Evolutionary conservation across 2,888 invertebrate genomes (phyloP), one percentile per base, ranked within the genome.

Genomic region (Agrochola lota): DNA sequence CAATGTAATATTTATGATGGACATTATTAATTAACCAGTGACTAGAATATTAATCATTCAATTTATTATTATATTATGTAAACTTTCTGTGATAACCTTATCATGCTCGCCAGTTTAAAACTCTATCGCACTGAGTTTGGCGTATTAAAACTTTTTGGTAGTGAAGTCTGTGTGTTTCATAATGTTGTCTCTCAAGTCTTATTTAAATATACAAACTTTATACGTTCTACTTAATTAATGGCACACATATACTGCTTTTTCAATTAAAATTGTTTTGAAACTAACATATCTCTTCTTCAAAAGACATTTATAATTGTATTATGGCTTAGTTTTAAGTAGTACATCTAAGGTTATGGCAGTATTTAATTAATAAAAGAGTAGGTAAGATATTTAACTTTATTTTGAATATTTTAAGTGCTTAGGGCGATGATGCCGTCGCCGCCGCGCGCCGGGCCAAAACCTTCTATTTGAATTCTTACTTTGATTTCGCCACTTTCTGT

Each of bases 101-200:
- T 63, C 26, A 7, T 79, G 84, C 69, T 26, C 74, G 71, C 78
- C 72, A 82, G 49, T 85, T 40, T 35, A 66, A n/a, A 40, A 62
- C 26, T 66, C n/a, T 59, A 20, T 62, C 8, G 9, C 40, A 62
- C 57, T 60, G 64, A 78, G 69, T 81, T 75, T 75, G 40, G n/a
- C 43, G 26, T 76, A 55, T 69, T 55, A n/a, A 79, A 87, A 89
- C 85, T 77, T 85, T 84, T 80, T 60, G 72, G 60, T 43, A 74
- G 77, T 60, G 55, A 76, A 76, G 59, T 78, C 81, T 78, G 79
- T 85, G 84, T 89, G 87, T 87, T 87, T 84, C 77, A 80, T 80
- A 81, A 83, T 81, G 72, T 78, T 81, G 76, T 76, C 68, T 78
- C 26, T 69, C 67, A 78, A 67, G 55, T 77, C 23, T 63, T 63